phyloP scores from a whole-genome alignment of 2,888 invertebrate species.

The Ophion slaviceki region DNA sequence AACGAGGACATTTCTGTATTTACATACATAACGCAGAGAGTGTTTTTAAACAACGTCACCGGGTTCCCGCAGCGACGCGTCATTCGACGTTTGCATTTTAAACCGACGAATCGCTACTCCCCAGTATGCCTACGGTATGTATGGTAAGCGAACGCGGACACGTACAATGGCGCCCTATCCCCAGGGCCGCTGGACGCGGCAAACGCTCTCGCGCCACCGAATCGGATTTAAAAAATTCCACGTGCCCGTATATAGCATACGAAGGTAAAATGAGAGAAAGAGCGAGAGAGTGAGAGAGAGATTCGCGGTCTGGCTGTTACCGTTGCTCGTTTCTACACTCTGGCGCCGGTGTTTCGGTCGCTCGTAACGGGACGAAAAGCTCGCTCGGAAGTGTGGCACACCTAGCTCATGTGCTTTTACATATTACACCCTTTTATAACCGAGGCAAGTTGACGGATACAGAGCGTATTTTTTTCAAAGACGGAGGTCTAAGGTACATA shows the following conservation, averaged over 20 bases:
- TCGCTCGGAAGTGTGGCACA: slow-evolving; percentile 59
- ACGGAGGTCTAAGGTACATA: slow-evolving; percentile 32
- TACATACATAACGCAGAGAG: slow-evolving; percentile 26
- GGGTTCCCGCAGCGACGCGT: slow-evolving; percentile 62
- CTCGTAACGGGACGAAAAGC: slow-evolving; percentile 66
- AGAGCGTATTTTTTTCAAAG: slow-evolving; percentile 44
- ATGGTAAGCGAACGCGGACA: slow-evolving; percentile 30
- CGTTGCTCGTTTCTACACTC: slow-evolving; percentile 52
- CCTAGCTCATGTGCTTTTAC: slow-evolving; percentile 48
- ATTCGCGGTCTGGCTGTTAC: slow-evolving; percentile 55
- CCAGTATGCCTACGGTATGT: slow-evolving; percentile 23
- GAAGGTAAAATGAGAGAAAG: background rate
- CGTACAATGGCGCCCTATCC: slow-evolving; percentile 38
- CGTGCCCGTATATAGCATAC: slow-evolving; percentile 44
- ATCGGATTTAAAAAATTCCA: slow-evolving; percentile 77
- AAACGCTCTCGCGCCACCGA: slow-evolving; percentile 70
- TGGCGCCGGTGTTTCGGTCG: slow-evolving; percentile 68
- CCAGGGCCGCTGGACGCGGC: slow-evolving; percentile 51
- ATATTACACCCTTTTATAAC: slow-evolving; percentile 24
- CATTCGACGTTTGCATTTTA: slow-evolving; percentile 77
- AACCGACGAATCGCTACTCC: slow-evolving; percentile 70
- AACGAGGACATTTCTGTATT: slow-evolving; percentile 17
- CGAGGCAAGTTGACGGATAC: slow-evolving; percentile 51
- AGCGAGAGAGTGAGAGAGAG: slow-evolving; percentile 15
- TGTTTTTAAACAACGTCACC: slow-evolving; percentile 56